Evolutionary conservation across 2,113 vertebrate species (phyloP), one percentile per base, ranked within the genome.

Genomic region (Pterocles orientalis): DNA sequence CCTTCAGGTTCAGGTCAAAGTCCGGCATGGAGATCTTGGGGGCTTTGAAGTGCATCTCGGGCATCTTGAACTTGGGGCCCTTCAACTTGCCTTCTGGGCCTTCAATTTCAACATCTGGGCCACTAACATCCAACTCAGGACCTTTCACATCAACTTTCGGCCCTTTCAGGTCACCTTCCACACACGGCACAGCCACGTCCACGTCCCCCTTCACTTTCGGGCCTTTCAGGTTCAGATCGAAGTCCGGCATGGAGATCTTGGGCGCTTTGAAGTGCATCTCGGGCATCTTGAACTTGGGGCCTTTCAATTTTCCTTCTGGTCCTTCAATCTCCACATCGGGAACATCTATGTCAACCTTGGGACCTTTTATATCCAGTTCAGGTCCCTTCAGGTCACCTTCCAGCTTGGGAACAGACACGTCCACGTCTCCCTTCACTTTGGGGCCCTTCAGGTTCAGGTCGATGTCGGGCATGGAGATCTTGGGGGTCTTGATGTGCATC

Each of bases 1-100:
- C 50, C 13, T 51, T 51, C 14, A 51, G 50, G 50, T 51, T 51
- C 23, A 51, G 50, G 14, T 51, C 50, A 8, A 51, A 51, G 16
- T 96, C 91, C 17, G 98, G 98, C 94, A 98, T 97, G 28, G 95
- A 95, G 5, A 98, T 62, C 56, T 98, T 96, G 2, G 97, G 92
- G 3, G 70, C 47, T 14, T 96, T 95, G 51, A 96, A 58, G 51
- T 97, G 77, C 76, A 97, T 58, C 43, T 96, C 73, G 13, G 92
- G 97, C 93, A 90, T 95, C 75, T 96, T 98, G 7, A 98, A 79
- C 5, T 94, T 97, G 15, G 97, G 78, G 3, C 95, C 93, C 33
- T 97, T 97, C 82, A 61, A 57, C 57, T 96, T 91, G 33, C 78
- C 95, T 45, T 97, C 57, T 8, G 96, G 95, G 1, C 93, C 94